Base-by-base conservation (phyloP, 2,113 vertebrate genomes). In the Accipiter virgatus region DNA sequence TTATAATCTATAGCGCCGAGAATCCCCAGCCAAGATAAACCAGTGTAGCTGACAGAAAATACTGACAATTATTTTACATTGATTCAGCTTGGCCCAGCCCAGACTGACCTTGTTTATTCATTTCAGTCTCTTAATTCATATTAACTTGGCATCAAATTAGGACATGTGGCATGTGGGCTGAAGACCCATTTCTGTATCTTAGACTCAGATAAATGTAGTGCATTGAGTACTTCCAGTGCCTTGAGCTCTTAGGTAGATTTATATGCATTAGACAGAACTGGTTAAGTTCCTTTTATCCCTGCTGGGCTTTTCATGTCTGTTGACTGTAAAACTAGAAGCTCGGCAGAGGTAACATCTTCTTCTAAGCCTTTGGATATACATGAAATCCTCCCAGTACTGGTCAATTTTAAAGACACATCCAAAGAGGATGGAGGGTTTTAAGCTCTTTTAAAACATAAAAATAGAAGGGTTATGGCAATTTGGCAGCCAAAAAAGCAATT, bases 201-300 rank as follows among this genome's bases (percentile, higher is more conserved):
- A 96, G 97, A 97, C 97, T 97, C 97, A 96, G 97, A 97, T 97
- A 98, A 97, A 97, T 92, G 93, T 71, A 94, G 84, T 81, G 61
- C 94, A 79, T 43, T 92, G 88, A 97, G 91, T 88, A 97, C 95
- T 98, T 97, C 88, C 96, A 98, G 91, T 97, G 98, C 98, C 96
- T 96, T 98, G 93, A 98, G 98, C 98, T 98, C 98, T 98, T 98
- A 98, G 98, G 98, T 98, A 98, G 98, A 98, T 99, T 98, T 98
- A 97, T 98, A 97, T 97, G 96, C 96, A 98, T 98, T 98, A 98
- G 98, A 98, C 96, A 97, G 98, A 98, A 97, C 98, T 97, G 78
- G 97, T 97, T 98, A 98, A 97, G 97, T 98, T 98, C 97, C 98
- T 98, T 98, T 98, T 98, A 98, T 98, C 97, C 98, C 98, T 55